Evolutionary conservation across 1,140 invertebrate species (phyloP), one percentile per base, ranked within the genome.

Genomic region (Wiebesia pumilae): DNA sequence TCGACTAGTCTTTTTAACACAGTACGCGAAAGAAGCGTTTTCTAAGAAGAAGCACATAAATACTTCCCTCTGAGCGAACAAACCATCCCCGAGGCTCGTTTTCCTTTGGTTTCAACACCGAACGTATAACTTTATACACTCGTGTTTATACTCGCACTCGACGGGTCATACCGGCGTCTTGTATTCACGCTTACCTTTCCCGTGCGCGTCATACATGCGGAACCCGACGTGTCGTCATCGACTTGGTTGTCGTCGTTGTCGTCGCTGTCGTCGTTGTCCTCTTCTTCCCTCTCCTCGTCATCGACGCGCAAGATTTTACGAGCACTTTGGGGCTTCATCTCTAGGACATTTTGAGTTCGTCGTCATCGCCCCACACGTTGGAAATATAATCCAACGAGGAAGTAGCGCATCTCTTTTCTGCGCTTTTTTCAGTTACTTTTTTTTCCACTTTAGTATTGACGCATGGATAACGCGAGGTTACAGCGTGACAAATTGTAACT

Each of bases 401-500:
- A 84, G 73, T 84, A 35, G 67, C 67, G 79, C 79, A 9, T 62
- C 33, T 54, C 19, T 80, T 58, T 80, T 80, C 30, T 40, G 0
- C 35, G 6, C 7, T 35, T 27, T 30, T 54, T 81, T 38, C 38
- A 43, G 40, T 43, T n/a, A n/a, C n/a, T n/a, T n/a, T n/a, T n/a
- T n/a, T n/a, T n/a, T n/a, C n/a, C n/a, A n/a, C n/a, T n/a, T 75
- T 75, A 21, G 71, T 43, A 75, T 69, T 40, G 80, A 67, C 2
- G 65, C 27, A 47, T 69, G 58, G 79, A 81, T 35, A 40, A 33
- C 35, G 71, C 75, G 71, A 51, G 78, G 16, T 77, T 85, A 77
- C 69, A 87, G 79, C 71, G 78, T 85, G 83, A 82, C 77, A 87
- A 87, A 87, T 87, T 84, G 86, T 84, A 87, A 81, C 81, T 81